phyloP scores from a whole-genome alignment of 2,797 vertebrate species.

The Girardinus metallicus region DNA sequence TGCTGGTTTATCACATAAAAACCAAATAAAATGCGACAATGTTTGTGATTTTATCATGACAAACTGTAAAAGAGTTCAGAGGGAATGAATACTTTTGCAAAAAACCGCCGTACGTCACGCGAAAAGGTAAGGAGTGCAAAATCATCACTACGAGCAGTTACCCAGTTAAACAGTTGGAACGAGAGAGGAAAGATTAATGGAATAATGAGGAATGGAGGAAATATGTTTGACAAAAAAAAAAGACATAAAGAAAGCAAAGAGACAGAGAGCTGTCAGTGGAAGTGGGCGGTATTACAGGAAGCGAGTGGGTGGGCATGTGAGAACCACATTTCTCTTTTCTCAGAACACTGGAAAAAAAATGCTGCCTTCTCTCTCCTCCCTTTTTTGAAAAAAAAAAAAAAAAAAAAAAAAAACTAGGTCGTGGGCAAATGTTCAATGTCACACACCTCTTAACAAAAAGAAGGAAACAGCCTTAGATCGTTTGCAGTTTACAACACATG shows the following conservation, averaged over 20 bases:
- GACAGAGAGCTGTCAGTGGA: conserved; percentile 78
- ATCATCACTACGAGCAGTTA: conserved; percentile 19
- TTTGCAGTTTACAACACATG: neutral
- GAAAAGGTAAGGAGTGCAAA: conserved; percentile 10
- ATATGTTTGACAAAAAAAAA: conserved; percentile 53
- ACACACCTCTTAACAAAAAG: conserved; percentile 45
- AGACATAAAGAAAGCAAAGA: conserved; percentile 56
- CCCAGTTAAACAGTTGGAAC: conserved; percentile 22
- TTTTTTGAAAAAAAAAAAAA: conserved; percentile 43
- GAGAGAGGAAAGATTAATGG: conserved; percentile 19
- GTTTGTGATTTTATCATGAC: neutral
- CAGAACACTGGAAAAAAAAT: conserved; percentile 75
- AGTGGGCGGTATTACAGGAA: conserved; percentile 89
- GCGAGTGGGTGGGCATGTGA: conserved; percentile 77
- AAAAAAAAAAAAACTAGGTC: conserved; percentile 75
- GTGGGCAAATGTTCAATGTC: conserved; percentile 66
- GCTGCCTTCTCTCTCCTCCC: conserved; percentile 68
- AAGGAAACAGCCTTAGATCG: neutral
- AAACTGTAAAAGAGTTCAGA: neutral
- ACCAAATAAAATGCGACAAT: neutral
- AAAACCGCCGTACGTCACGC: conserved; percentile 21
- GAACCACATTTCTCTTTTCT: conserved; percentile 84
- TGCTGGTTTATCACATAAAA: neutral
- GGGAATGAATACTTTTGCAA: neutral
- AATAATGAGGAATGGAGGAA: conserved; percentile 33